Base-by-base conservation (phyloP, 2,888 invertebrate species). In the Microctonus brassicae region DNA sequence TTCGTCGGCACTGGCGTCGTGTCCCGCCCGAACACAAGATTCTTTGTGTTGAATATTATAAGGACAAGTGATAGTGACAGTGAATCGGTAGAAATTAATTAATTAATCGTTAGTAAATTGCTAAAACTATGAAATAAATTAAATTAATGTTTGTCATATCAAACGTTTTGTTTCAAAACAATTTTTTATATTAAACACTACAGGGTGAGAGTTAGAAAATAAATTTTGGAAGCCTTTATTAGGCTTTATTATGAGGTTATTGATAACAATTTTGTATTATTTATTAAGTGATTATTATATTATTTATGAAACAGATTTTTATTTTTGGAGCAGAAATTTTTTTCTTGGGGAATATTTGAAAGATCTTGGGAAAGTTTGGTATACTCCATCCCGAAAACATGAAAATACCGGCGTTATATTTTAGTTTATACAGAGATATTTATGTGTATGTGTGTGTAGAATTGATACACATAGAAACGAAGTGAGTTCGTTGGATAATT, bases 1-100 rank as follows among this genome's bases (percentile, higher is more conserved):
- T 84, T 87, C 84, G 84, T 81, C 79, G 80, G 75, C 79, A 81
- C 82, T 81, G 77, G 82, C 83, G 79, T 80, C 79, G 78, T 77
- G 80, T 81, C 79, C 81, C 80, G 81, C 78, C 78, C 70, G 75
- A 77, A 78, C 80, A 57, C 69, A 75, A 69, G 75, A 74, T 74
- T 80, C 79, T 80, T 79, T 81, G 81, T 79, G 73, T 72, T 63
- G 24, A 61, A 70, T 42, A n/a, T n/a, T n/a, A n/a, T 29, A 36
- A 42, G 26, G 75, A 72, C 42, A 61, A 66, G 63, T 58, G 60
- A n/a, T 36, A 13, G 71, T 75, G 72, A 73, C 68, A 73, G 69
- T 70, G 75, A 69, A 72, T 74, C 63, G 69, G 64, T 69, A 33
- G 42, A 72, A 70, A 72, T 63, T 39, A n/a, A n/a, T n/a, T n/a